Percentiles rank a stretch among this genome's conserved stretches.
These are phyloP conservation scores for Listrodromus nycthemerus DNA, from an alignment of 2,888 invertebrate genomes.

Conservation along the genomic window DNA sequence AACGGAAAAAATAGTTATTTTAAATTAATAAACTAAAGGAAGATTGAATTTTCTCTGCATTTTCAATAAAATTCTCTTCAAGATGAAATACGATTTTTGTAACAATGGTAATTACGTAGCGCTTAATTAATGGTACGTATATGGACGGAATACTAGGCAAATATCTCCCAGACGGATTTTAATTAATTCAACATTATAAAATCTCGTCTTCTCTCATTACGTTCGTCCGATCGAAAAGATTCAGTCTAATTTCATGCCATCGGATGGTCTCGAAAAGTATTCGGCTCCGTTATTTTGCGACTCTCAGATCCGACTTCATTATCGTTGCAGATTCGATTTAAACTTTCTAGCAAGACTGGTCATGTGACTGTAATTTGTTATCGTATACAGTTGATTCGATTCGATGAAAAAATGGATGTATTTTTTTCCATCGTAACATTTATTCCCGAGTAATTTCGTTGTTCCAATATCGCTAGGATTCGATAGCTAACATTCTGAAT, in stretches of 20 bases:
- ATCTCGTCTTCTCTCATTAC: too few species aligned
- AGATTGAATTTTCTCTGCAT: neutral
- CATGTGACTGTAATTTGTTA: conserved; percentile 19
- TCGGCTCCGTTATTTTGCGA: too few species aligned
- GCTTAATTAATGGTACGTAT: neutral
- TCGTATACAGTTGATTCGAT: conserved; percentile 8
- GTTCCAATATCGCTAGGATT: neutral
- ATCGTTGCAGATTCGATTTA: neutral
- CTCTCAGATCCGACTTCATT: too few species aligned
- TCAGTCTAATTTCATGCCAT: too few species aligned
- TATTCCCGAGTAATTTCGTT: neutral
- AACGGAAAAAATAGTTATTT: neutral
- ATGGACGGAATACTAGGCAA: neutral
- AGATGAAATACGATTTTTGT: neutral
- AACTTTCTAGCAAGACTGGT: conserved; percentile 7
- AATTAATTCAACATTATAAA: neutral
- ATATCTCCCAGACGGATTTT: neutral
- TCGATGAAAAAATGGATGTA: too few species aligned
- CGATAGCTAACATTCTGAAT: neutral
- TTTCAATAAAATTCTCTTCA: neutral
- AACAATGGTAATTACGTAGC: neutral
- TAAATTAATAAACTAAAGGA: neutral
- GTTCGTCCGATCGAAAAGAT: too few species aligned
- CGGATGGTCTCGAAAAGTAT: too few species aligned
- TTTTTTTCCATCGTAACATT: neutral